Evolutionary conservation across 2,888 invertebrate species (phyloP).

Genomic region (Mystacides longicornis): DNA sequence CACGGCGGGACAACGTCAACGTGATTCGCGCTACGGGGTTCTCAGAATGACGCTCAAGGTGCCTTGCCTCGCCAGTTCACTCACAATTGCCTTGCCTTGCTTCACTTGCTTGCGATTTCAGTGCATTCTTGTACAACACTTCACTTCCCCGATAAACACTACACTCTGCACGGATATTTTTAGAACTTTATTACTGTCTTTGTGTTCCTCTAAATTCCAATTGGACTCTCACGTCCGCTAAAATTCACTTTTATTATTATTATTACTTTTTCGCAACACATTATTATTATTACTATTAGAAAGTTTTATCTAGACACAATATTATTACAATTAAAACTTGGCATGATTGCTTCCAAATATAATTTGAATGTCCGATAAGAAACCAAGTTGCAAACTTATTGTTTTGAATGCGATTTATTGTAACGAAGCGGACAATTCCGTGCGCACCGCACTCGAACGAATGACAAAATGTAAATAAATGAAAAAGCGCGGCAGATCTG

Average conservation of each 20-base stretch:
- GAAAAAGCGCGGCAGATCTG: constrained; percentile 19
- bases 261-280: constrained; percentile 11
- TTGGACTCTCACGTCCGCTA: neutral
- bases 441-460: neutral
- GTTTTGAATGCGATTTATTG: neutral
- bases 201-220: neutral
- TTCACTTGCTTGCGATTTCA: constrained; percentile 35
- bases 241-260: constrained; percentile 7
- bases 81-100: neutral
- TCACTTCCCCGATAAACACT: constrained; percentile 17
- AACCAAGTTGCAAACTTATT: constrained; percentile 16
- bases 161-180: constrained; percentile 19
- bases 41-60: constrained; percentile 75
- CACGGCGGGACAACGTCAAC: constrained; percentile 48
- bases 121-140: constrained; percentile 39
- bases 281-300: constrained; percentile 9
- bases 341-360: constrained; percentile 10
- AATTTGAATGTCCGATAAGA: constrained; percentile 15
- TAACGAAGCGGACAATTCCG: neutral
- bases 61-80: constrained; percentile 38
- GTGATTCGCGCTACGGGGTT: constrained; percentile 65
- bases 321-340: too few relatives aligned
- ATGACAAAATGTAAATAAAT: constrained; percentile 9
- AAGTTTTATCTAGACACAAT: too few relatives aligned
- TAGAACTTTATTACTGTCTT: constrained; percentile 17